Evolutionary conservation across 2,113 vertebrate species (phyloP).

Genomic region (Charina bottae): DNA sequence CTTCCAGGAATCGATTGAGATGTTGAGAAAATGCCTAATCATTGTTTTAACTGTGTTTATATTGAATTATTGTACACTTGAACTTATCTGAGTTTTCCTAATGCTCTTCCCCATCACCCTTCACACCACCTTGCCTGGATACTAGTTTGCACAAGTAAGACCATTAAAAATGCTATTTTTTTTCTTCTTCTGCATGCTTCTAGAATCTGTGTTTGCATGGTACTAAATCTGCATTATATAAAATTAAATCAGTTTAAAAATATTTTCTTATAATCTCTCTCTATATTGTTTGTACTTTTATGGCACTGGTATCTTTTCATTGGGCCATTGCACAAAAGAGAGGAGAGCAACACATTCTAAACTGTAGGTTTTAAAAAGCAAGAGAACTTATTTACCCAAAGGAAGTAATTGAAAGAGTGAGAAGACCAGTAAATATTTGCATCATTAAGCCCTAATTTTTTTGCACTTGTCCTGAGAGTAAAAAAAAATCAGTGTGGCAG

Average conservation of each 20-base stretch:
- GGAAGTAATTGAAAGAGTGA: background rate
- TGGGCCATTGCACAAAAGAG: slow-evolving; percentile 42
- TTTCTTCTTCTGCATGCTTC: slow-evolving; percentile 70
- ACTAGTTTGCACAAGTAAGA: slow-evolving; percentile 95
- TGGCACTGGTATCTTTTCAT: slow-evolving; percentile 43
- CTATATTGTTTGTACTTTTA: background rate
- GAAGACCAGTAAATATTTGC: background rate
- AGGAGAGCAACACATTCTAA: background rate
- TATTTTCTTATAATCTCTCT: slow-evolving; percentile 4
- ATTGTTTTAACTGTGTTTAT: slow-evolving; percentile 65
- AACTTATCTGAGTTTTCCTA: slow-evolving; percentile 81
- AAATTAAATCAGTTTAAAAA: slow-evolving; percentile 47
- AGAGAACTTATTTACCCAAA: background rate
- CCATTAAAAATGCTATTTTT: slow-evolving; percentile 67
- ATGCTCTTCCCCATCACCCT: slow-evolving; percentile 73
- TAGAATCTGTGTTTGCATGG: slow-evolving; percentile 64
- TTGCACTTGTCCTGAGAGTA: background rate
- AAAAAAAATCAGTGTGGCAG: background rate
- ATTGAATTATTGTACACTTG: slow-evolving; percentile 66
- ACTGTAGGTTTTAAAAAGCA: background rate
- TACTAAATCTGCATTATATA: slow-evolving; percentile 46
- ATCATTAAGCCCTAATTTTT: background rate
- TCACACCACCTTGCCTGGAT: slow-evolving; percentile 84
- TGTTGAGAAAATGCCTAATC: slow-evolving; percentile 42
- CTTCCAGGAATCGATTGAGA: slow-evolving; percentile 4